phyloP scores from a whole-genome alignment of 2,797 vertebrate genomes.

The Malurus leucopterus region DNA sequence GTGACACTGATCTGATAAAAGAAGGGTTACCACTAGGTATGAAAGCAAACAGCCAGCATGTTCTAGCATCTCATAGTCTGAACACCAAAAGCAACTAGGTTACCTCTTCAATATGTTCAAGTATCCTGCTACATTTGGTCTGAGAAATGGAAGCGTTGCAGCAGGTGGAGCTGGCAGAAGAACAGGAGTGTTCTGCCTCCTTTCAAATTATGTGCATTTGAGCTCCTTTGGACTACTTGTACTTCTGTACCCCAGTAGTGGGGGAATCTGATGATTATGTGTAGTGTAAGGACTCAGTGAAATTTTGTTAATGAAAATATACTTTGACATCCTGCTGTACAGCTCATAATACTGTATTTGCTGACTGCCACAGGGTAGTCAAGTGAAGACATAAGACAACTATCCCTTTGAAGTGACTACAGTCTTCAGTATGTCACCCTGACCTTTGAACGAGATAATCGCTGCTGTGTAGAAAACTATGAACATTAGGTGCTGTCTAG shows the following conservation, averaged over 20 bases:
- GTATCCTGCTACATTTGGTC: not conserved
- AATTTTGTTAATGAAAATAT: not conserved
- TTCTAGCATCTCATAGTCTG: not conserved
- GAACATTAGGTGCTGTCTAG: not conserved
- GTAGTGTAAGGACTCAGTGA: not conserved
- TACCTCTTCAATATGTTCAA: not conserved
- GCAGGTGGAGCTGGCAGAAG: not conserved
- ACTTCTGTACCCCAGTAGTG: not conserved
- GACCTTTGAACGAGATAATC: not conserved
- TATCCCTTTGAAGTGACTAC: not conserved
- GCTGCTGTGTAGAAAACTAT: not conserved
- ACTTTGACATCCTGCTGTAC: not conserved
- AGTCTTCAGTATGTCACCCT: accelerated
- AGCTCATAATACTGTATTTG: not conserved
- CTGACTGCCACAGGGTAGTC: not conserved
- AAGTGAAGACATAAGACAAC: not conserved
- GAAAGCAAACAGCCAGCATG: not conserved
- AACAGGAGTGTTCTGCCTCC: not conserved
- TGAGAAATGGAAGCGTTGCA: not conserved
- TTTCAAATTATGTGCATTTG: not conserved
- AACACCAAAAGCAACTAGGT: not conserved
- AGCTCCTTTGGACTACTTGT: not conserved
- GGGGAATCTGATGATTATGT: not conserved
- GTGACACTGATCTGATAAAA: not conserved
- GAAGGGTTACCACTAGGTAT: accelerated